Percentiles rank a stretch among this genome's conserved stretches.
Conservation (phyloP, 2,113 vertebrate genomes). For the Barbus barbus region DNA sequence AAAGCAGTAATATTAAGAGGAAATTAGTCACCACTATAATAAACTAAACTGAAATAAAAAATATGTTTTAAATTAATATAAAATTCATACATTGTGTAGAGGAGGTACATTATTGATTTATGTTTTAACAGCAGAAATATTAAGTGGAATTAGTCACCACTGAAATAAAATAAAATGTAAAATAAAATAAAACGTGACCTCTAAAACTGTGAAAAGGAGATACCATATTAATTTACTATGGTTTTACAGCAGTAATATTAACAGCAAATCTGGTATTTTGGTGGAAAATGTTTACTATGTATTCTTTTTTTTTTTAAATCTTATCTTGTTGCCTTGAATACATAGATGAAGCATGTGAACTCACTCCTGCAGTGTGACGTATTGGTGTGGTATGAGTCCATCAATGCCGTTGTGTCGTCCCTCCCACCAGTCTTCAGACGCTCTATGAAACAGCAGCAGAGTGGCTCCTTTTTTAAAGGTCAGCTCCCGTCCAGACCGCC, state of each 20-base stretch:
- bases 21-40: not conserved
- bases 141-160: not conserved
- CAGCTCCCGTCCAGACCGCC: constrained; percentile 91
- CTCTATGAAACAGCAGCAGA: constrained; percentile 93
- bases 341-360: not conserved
- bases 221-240: too few species aligned
- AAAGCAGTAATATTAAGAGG: too few species aligned
- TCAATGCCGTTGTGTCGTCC: constrained; percentile 89
- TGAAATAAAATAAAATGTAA: too few species aligned
- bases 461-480: constrained; percentile 97
- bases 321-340: not conserved
- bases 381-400: constrained; percentile 96
- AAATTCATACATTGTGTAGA: too few species aligned
- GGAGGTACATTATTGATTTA: too few species aligned
- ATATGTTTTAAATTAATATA: too few species aligned
- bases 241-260: not conserved
- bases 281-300: not conserved
- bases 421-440: constrained; percentile 99
- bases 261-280: not conserved
- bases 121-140: not conserved
- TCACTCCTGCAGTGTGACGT: constrained; percentile 93
- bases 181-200: too few species aligned
- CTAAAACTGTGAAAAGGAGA: too few species aligned
- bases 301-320: not conserved
- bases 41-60: too few species aligned